Percentiles rank a stretch among this genome's conserved stretches.
Conservation (phyloP, 1,140 invertebrate genomes). For the Popillia japonica region DNA sequence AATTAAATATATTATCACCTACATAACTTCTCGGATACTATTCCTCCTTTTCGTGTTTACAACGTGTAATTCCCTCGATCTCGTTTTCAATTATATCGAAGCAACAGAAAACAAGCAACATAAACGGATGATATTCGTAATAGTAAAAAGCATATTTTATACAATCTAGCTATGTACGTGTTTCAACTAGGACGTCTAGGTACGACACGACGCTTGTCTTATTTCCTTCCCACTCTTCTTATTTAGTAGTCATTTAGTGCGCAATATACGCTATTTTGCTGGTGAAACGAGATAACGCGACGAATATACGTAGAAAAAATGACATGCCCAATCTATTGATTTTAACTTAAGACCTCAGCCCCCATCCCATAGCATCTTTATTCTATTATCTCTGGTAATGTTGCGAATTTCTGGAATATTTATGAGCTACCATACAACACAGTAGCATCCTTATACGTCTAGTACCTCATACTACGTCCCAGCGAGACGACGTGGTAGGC, state of each 20-base stretch:
- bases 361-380: background rate
- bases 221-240: background rate
- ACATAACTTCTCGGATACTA: background rate
- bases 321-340: background rate
- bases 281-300: background rate
- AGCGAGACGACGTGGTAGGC: background rate
- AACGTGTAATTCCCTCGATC: no score
- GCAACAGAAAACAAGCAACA: background rate
- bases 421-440: background rate
- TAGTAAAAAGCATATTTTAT: background rate
- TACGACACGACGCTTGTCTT: background rate
- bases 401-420: conserved; percentile 10
- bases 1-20: background rate
- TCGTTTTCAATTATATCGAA: background rate
- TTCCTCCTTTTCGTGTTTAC: background rate
- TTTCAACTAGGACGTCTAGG: background rate
- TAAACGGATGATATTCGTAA: background rate
- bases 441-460: background rate
- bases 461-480: background rate
- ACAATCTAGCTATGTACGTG: background rate
- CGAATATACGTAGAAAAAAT: background rate
- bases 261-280: no score
- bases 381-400: background rate
- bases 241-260: background rate
- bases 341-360: background rate